Percentiles rank a stretch among this genome's conserved stretches.
Evolutionary conservation across 2,113 vertebrate species (phyloP).

Genomic region (Sturnus vulgaris): DNA sequence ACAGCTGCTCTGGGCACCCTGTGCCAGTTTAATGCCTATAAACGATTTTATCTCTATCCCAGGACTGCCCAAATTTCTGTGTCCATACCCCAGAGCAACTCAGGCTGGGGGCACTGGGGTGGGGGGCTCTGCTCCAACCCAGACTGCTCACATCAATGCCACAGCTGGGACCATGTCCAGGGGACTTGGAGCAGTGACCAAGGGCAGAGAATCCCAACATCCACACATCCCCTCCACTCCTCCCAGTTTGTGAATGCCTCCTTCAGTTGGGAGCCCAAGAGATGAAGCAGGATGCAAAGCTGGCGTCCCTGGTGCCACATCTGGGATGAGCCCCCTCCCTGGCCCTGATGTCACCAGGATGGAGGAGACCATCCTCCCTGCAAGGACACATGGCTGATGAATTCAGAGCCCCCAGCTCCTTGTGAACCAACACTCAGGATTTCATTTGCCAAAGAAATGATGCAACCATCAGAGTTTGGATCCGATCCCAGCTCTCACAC

Average conservation of each 20-base stretch:
- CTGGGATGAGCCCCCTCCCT: background rate
- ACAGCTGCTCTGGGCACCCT: background rate
- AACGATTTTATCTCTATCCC: background rate
- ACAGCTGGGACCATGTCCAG: background rate
- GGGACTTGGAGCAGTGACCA: fast-evolving
- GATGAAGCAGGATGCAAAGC: background rate
- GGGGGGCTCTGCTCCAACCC: background rate
- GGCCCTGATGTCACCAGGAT: background rate
- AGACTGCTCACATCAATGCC: fast-evolving
- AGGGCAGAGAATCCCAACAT: background rate
- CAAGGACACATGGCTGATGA: background rate
- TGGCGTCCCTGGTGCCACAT: fast-evolving
- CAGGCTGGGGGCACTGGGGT: background rate
- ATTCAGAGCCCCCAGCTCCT: background rate
- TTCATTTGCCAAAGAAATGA: background rate
- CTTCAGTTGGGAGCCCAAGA: background rate
- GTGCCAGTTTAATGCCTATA: background rate
- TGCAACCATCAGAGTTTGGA: fast-evolving
- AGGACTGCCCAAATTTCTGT: background rate
- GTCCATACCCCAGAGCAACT: background rate
- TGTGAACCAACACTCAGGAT: background rate
- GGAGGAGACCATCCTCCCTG: background rate
- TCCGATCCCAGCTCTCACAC: background rate
- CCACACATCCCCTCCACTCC: background rate
- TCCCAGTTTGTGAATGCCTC: background rate